A percentile compares a stretch with the other conserved stretches of the same genome.
Conservation (phyloP, 2,113 vertebrate species). For the Chroicocephalus ridibundus region DNA sequence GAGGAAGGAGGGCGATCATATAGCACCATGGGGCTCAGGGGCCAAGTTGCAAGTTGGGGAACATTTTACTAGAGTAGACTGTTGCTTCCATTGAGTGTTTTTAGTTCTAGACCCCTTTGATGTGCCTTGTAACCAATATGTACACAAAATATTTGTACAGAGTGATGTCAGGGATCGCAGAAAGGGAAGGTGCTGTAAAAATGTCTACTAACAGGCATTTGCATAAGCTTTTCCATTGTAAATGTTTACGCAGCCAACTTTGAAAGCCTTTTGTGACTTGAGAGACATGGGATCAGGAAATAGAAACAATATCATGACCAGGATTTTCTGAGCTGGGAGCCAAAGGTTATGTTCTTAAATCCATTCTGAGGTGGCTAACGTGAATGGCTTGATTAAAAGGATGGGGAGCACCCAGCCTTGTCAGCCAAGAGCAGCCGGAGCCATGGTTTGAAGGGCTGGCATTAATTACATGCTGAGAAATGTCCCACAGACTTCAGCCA, state of each 20-base stretch:
- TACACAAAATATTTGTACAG: background rate
- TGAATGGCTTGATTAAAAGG: background rate
- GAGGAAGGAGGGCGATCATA: background rate
- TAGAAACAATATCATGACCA: constrained; percentile 46
- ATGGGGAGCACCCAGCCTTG: background rate
- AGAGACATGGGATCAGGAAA: constrained; percentile 46
- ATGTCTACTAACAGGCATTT: background rate
- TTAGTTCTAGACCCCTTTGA: background rate
- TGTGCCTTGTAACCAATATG: background rate
- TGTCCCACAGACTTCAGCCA: background rate
- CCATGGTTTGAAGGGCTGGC: background rate
- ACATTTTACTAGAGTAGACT: background rate
- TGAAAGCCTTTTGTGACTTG: constrained; percentile 56
- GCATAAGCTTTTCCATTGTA: constrained; percentile 52
- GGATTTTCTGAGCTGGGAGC: constrained; percentile 20
- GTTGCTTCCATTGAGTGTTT: background rate
- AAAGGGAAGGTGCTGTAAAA: background rate
- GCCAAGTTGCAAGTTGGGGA: background rate
- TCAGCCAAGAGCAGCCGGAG: background rate
- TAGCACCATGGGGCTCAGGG: background rate
- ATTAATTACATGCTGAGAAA: background rate
- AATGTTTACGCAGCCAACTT: constrained; percentile 15
- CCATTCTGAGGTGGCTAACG: background rate
- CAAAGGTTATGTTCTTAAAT: constrained; percentile 35
- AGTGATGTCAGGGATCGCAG: background rate